Evolutionary conservation across 1,140 invertebrate genomes (phyloP).

Genomic region (Eriocheir sinensis): DNA sequence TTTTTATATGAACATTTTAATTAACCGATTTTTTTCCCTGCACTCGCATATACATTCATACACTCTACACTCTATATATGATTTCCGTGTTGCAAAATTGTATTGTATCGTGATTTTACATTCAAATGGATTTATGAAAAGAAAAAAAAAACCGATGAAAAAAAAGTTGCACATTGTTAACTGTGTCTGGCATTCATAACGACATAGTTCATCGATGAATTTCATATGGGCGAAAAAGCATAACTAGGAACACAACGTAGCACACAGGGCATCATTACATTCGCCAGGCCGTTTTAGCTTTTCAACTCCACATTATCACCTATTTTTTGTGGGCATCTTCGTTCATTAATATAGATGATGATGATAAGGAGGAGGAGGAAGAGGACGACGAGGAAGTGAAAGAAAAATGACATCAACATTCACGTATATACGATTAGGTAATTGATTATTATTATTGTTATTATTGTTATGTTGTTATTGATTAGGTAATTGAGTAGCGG

Average conservation of each 20-base stretch:
- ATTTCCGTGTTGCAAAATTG: background rate
- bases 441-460: too few relatives aligned
- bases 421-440: too few relatives aligned
- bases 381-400: too few relatives aligned
- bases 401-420: too few relatives aligned
- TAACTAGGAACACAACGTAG: background rate
- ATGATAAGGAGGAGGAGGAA: too few relatives aligned
- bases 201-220: background rate
- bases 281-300: too few relatives aligned
- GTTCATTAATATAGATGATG: too few relatives aligned
- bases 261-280: background rate
- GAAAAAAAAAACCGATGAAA: background rate
- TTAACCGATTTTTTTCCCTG: background rate
- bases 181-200: background rate
- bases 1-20: background rate
- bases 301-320: too few relatives aligned
- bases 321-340: too few relatives aligned
- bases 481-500: too few relatives aligned
- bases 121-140: background rate
- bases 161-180: background rate
- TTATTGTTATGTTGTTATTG: too few relatives aligned
- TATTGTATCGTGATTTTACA: background rate
- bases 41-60: background rate
- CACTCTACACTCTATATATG: background rate
- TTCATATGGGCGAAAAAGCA: background rate